A percentile compares a stretch with the other conserved stretches of the same genome.
Conservation (phyloP, 1,140 invertebrate genomes). For the Drosophila albomicans region DNA sequence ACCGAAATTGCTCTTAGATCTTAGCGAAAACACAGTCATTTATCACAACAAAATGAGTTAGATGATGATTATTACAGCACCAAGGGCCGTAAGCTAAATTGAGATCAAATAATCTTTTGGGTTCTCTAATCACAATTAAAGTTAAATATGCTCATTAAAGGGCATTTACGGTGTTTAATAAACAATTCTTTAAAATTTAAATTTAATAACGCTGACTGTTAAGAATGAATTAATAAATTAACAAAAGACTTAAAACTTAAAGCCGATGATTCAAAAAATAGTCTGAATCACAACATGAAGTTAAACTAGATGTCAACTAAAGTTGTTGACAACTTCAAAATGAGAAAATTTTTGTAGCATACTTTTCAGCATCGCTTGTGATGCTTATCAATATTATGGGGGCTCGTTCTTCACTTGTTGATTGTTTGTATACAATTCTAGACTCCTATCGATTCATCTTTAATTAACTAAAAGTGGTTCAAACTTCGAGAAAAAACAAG, state of each 20-base stretch:
- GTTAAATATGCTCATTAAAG: no score
- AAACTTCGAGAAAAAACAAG: constrained; percentile 5
- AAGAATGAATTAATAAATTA: no score
- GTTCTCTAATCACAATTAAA: no score
- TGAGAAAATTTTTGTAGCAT: constrained; percentile 7
- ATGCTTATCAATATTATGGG: neutral
- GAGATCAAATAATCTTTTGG: neutral
- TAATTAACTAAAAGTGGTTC: constrained; percentile 31
- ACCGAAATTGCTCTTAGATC: constrained; percentile 18
- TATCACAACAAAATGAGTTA: constrained; percentile 26
- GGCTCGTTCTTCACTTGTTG: neutral
- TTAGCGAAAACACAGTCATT: constrained; percentile 27
- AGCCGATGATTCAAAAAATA: no score
- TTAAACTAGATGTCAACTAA: no score
- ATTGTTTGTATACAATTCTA: neutral
- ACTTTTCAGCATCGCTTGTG: constrained; percentile 16
- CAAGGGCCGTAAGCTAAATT: neutral
- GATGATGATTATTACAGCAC: neutral
- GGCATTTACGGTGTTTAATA: no score
- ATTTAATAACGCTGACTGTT: no score
- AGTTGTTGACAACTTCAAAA: neutral
- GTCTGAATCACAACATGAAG: no score
- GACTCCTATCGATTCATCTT: constrained; percentile 9
- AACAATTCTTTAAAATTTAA: no score
- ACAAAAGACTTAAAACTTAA: no score